A percentile compares a stretch with the other conserved stretches of the same genome.
Evolutionary conservation across 1,140 invertebrate species (phyloP).

Genomic region (Palaemon carinicauda): DNA sequence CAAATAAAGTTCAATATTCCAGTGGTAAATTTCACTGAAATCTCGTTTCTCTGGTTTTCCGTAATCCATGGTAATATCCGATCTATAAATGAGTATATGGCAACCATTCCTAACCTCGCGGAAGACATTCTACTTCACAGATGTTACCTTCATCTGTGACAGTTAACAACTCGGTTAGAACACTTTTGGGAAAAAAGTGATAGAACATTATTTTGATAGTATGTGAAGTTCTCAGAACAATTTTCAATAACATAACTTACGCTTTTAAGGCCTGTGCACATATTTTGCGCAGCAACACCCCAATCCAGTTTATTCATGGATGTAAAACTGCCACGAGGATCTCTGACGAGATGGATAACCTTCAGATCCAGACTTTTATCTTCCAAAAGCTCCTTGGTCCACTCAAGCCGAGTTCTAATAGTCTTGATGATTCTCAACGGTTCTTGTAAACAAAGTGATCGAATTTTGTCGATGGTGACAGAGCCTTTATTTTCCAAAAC

Average conservation of each 20-base stretch:
- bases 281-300: not conserved
- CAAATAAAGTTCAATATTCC: no score
- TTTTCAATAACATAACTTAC: not conserved
- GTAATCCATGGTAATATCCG: no score
- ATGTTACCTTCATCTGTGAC: no score
- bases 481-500: not conserved
- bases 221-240: no score
- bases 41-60: no score
- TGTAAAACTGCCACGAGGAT: not conserved
- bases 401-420: conserved; percentile 1
- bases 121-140: no score
- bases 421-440: conserved; percentile 18
- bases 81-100: no score
- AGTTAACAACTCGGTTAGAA: no score
- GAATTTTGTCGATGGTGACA: not conserved
- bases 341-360: conserved; percentile 30
- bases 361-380: not conserved
- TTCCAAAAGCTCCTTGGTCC: not conserved
- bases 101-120: no score
- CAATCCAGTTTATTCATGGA: conserved; percentile 12
- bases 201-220: no score
- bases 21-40: no score
- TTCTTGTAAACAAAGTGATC: not conserved
- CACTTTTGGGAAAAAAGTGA: no score
- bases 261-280: not conserved